Percentiles rank a stretch among this genome's conserved stretches.
Conservation (phyloP, 1,140 invertebrate genomes). For the Euura lappo region DNA sequence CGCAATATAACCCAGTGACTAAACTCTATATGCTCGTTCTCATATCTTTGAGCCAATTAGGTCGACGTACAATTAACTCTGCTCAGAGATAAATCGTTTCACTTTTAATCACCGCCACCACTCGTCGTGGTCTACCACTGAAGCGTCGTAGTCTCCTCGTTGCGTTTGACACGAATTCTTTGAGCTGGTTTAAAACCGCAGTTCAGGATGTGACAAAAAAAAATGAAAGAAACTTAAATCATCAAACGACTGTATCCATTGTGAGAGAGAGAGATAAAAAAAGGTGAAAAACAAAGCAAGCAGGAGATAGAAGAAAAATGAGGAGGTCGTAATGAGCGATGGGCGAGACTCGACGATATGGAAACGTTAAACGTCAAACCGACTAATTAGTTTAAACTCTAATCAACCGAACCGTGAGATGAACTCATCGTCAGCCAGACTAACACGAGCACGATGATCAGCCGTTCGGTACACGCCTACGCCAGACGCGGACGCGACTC, state of each 20-base stretch:
- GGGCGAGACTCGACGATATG: not conserved
- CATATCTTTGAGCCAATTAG: too few species aligned
- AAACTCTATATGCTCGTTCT: too few species aligned
- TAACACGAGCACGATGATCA: not conserved
- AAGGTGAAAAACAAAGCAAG: not conserved
- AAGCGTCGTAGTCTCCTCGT: too few species aligned
- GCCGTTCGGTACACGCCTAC: not conserved
- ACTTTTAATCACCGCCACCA: too few species aligned
- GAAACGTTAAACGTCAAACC: constrained; percentile 6
- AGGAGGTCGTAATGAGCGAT: not conserved
- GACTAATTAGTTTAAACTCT: not conserved
- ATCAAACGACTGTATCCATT: too few species aligned
- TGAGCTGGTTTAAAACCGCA: too few species aligned
- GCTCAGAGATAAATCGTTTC: too few species aligned
- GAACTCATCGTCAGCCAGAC: not conserved
- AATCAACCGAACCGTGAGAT: constrained; percentile 6
- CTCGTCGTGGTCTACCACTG: too few species aligned
- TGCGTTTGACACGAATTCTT: too few species aligned
- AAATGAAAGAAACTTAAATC: not conserved
- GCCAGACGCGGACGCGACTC: not conserved
- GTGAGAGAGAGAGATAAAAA: not conserved
- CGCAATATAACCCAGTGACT: too few species aligned
- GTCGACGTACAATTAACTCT: too few species aligned
- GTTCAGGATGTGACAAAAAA: not conserved
- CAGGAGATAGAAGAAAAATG: not conserved